These are phyloP conservation scores for Oostethus manadensis DNA, from an alignment of 2,113 vertebrate genomes.

Conservation along the genomic window DNA sequence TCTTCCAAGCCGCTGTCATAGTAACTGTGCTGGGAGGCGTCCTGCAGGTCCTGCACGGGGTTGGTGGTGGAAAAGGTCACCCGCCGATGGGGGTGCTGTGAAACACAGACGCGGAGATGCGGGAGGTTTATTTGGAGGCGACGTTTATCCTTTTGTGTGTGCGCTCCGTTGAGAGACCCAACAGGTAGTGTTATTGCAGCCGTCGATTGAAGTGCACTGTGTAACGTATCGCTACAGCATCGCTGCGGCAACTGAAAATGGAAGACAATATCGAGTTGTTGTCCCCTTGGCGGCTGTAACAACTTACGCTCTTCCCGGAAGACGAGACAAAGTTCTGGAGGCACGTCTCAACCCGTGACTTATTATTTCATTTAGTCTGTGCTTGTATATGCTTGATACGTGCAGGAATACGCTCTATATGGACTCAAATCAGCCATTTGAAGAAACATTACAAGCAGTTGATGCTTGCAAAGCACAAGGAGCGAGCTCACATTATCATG, in stretches of 20 bases:
- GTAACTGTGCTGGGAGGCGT: constrained; percentile 96
- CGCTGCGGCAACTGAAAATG: not conserved
- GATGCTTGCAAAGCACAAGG: too few relatives aligned
- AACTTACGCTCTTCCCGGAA: not conserved
- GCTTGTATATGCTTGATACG: not conserved
- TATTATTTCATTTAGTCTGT: constrained; percentile 2
- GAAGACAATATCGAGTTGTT: constrained; percentile 8
- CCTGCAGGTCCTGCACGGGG: constrained; percentile 94
- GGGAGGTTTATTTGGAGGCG: constrained; percentile 11
- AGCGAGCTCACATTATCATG: too few relatives aligned
- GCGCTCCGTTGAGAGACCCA: constrained; percentile 1
- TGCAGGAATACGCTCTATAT: not conserved
- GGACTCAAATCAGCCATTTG: too few relatives aligned
- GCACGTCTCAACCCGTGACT: not conserved
- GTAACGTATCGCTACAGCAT: constrained; percentile 8
- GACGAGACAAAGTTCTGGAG: not conserved
- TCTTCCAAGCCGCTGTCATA: constrained; percentile 98
- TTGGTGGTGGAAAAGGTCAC: constrained; percentile 98
- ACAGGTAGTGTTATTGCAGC: not conserved
- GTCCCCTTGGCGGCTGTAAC: not conserved
- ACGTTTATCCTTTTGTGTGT: constrained; percentile 3
- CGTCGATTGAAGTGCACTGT: constrained; percentile 3
- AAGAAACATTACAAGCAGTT: too few relatives aligned
- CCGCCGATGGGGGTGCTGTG: constrained; percentile 93
- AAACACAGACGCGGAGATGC: constrained; percentile 31